A percentile compares a stretch with the other conserved stretches of the same genome.
phyloP scores from a whole-genome alignment of 2,888 invertebrate genomes.

The Lepeophtheirus nordmannii region DNA sequence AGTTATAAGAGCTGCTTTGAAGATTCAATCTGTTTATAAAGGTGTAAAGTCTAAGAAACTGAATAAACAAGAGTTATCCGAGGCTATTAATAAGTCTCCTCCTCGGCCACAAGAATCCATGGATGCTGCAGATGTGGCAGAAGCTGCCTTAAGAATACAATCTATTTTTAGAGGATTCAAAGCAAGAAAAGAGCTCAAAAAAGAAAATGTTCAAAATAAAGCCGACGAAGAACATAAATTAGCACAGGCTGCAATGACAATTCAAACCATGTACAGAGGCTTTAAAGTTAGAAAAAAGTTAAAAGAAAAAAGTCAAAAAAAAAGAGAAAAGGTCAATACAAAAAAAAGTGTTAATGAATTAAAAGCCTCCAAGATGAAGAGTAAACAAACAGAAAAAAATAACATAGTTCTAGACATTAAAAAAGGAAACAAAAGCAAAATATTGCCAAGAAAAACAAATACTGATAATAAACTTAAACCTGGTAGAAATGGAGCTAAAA shows the following conservation, averaged over 20 bases:
- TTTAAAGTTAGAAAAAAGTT: conserved; percentile 8
- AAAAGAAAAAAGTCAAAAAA: conserved; percentile 4
- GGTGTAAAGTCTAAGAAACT: background rate
- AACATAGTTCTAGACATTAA: background rate
- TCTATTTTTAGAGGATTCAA: conserved; percentile 1
- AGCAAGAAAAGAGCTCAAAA: background rate
- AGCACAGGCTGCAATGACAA: conserved; percentile 7
- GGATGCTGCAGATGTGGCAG: conserved; percentile 11
- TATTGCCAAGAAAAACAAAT: background rate
- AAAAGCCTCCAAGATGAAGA: background rate
- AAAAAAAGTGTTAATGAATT: background rate
- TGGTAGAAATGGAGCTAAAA: background rate
- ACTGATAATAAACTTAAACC: background rate
- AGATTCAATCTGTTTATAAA: conserved; percentile 21
- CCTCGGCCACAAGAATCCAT: background rate
- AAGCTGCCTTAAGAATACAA: conserved; percentile 17
- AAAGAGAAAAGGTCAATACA: background rate
- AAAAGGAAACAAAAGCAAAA: no score
- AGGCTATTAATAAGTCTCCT: background rate
- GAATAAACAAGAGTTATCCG: background rate
- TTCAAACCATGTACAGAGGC: conserved; percentile 10
- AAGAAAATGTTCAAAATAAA: background rate
- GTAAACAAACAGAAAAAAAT: background rate
- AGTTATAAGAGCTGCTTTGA: conserved; percentile 11
- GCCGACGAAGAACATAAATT: background rate